Percentiles rank a stretch among this genome's conserved stretches.
Conservation (phyloP, 2,888 invertebrate species). For the Eristalinus sepulchralis region DNA sequence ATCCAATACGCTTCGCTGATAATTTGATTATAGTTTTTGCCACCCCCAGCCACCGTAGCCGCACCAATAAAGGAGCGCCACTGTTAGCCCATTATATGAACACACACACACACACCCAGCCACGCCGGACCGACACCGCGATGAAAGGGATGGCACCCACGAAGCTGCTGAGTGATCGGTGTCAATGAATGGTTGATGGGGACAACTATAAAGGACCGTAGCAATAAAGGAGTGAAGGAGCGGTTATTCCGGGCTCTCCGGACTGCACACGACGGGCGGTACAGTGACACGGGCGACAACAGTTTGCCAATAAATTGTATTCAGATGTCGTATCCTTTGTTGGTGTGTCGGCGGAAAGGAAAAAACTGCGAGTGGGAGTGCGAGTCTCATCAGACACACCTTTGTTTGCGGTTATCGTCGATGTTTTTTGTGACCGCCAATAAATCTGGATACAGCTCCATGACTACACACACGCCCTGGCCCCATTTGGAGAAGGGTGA, state of each 20-base stretch:
- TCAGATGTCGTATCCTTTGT: conserved; percentile 20
- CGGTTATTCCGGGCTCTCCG: conserved; percentile 8
- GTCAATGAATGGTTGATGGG: conserved; percentile 62
- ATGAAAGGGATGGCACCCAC: conserved; percentile 12
- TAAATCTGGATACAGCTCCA: conserved; percentile 39
- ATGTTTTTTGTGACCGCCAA: conserved; percentile 54
- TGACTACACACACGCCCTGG: conserved; percentile 6
- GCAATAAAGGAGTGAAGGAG: conserved; percentile 1
- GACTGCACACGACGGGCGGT: conserved; percentile 32
- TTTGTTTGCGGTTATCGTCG: conserved; percentile 50
- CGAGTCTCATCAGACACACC: conserved; percentile 54
- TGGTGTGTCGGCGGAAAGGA: background rate
- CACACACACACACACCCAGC: no score
- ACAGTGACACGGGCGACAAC: conserved; percentile 47
- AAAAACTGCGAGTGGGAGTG: conserved; percentile 22
- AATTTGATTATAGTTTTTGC: conserved; percentile 67
- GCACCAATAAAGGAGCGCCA: conserved; percentile 50
- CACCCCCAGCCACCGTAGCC: background rate
- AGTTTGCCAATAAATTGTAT: conserved; percentile 60
- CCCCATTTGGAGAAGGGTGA: conserved; percentile 22
- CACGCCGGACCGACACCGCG: background rate
- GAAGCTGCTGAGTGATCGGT: conserved; percentile 54
- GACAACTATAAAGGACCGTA: conserved; percentile 50
- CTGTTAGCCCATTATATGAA: background rate
- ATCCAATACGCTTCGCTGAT: conserved; percentile 47